These are phyloP conservation scores for Prorops nasuta DNA, from an alignment of 1,140 invertebrate genomes.

Conservation along the genomic window DNA sequence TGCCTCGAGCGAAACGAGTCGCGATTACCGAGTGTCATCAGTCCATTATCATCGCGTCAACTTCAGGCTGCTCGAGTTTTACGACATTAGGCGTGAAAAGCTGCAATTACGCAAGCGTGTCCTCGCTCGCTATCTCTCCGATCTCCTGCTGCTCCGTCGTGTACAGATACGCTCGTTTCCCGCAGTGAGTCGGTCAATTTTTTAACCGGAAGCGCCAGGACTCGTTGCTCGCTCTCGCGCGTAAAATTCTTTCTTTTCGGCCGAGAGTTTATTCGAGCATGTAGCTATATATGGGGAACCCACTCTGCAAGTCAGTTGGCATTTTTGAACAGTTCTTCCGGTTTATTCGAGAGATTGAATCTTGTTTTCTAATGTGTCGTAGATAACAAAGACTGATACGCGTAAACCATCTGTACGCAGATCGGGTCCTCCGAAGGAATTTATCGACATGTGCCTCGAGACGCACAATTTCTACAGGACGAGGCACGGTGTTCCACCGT, in stretches of 20 bases:
- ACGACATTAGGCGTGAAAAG: not conserved
- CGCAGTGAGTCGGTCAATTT: constrained; percentile 7
- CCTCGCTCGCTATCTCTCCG: too few species aligned
- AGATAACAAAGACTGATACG: constrained; percentile 56
- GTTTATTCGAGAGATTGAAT: not conserved
- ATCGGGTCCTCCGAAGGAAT: constrained; percentile 51
- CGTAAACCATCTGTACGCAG: constrained; percentile 55
- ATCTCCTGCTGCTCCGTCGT: not conserved
- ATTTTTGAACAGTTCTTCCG: not conserved
- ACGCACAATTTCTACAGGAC: constrained; percentile 75
- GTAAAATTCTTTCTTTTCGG: too few species aligned
- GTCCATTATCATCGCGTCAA: not conserved
- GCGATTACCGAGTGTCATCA: too few species aligned
- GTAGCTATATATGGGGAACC: constrained; percentile 46
- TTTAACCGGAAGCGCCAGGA: not conserved
- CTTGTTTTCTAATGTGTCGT: constrained; percentile 34
- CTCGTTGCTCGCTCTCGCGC: too few species aligned
- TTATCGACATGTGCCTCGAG: constrained; percentile 63
- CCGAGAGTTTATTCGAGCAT: too few species aligned
- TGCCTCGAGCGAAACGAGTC: not conserved
- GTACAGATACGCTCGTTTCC: not conserved
- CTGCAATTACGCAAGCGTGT: not conserved
- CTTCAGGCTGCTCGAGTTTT: not conserved
- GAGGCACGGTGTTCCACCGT: constrained; percentile 67
- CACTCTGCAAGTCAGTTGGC: constrained; percentile 18